Percentiles rank a stretch among this genome's conserved stretches.
These are phyloP conservation scores for Genyomyrus donnyi DNA, from an alignment of 2,113 vertebrate species.

Conservation along the genomic window DNA sequence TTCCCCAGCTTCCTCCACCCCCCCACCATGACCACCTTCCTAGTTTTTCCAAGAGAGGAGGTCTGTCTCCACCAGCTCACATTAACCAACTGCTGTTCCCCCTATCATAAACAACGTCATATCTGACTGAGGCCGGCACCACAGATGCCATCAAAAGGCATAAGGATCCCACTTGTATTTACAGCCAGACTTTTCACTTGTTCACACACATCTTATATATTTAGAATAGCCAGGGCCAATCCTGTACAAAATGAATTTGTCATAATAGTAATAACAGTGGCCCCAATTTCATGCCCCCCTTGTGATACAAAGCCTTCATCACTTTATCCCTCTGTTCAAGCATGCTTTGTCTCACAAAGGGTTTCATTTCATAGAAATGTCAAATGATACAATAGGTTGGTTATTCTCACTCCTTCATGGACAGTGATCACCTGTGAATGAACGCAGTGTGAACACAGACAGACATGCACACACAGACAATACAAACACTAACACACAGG, in stretches of 20 bases:
- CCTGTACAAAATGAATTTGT: background rate
- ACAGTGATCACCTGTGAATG: slow-evolving; percentile 2
- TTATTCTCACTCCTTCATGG: background rate
- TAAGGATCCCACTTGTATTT: background rate
- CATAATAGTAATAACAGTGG: background rate
- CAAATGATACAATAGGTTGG: background rate
- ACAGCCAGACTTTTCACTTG: background rate
- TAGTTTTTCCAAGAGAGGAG: background rate
- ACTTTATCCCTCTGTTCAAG: background rate
- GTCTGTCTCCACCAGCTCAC: background rate
- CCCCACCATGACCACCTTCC: background rate
- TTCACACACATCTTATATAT: background rate
- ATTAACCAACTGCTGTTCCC: background rate
- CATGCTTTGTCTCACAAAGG: background rate
- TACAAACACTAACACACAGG: background rate
- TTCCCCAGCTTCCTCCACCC: background rate
- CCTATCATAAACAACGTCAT: background rate
- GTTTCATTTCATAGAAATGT: slow-evolving; percentile 2
- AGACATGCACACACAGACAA: background rate
- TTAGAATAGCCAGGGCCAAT: background rate
- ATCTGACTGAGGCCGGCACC: background rate
- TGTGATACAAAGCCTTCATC: background rate
- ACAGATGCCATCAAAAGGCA: background rate
- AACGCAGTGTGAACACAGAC: background rate
- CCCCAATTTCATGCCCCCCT: background rate